Evolutionary conservation across 2,888 invertebrate genomes (phyloP).

Genomic region (Galerucella pusilla): DNA sequence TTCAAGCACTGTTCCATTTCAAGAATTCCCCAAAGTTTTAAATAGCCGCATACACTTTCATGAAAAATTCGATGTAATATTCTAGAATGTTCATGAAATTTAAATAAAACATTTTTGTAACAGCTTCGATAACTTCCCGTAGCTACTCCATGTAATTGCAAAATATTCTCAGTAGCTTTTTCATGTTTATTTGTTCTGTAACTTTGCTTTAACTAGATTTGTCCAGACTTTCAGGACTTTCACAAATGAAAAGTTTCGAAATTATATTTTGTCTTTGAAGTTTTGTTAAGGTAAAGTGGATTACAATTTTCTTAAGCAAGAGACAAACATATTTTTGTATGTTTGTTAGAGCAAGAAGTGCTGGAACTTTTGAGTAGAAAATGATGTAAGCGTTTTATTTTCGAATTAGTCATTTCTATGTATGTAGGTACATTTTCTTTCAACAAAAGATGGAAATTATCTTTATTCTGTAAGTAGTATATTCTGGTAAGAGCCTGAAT

Average conservation of each 20-base stretch:
- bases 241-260: slow-evolving; percentile 32
- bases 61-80: background rate
- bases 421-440: background rate
- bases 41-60: background rate
- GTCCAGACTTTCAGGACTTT: slow-evolving; percentile 20
- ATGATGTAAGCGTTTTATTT: background rate
- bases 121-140: slow-evolving; percentile 22
- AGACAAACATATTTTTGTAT: slow-evolving; percentile 26
- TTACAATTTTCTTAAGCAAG: slow-evolving; percentile 25
- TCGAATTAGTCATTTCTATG: too few species aligned
- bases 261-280: slow-evolving; percentile 32
- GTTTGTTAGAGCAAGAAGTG: slow-evolving; percentile 18
- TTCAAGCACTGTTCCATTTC: background rate
- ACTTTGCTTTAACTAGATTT: slow-evolving; percentile 29
- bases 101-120: slow-evolving; percentile 20
- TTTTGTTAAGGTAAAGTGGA: slow-evolving; percentile 26
- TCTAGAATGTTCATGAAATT: slow-evolving; percentile 17
- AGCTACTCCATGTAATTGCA: slow-evolving; percentile 29
- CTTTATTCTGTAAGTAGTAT: too few species aligned
- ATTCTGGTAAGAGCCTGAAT: too few species aligned
- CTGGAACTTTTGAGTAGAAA: slow-evolving; percentile 21
- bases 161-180: slow-evolving; percentile 28
- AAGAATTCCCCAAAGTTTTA: background rate
- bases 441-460: background rate
- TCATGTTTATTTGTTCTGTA: slow-evolving; percentile 25